These are phyloP conservation scores for Cotesia congregata DNA, from an alignment of 2,888 invertebrate species.

Conservation along the genomic window DNA sequence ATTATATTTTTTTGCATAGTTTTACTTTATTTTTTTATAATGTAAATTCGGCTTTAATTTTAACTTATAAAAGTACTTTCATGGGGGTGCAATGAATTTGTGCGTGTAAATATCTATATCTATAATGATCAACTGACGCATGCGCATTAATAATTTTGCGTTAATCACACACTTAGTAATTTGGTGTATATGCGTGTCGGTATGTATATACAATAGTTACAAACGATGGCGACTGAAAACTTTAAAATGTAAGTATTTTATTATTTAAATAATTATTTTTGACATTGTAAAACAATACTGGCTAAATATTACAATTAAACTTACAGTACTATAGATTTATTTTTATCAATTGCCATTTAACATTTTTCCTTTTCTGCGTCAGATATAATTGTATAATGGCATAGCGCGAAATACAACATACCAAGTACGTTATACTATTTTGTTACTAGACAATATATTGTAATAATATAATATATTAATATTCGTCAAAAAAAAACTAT, in stretches of 20 bases:
- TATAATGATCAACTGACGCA: conserved; percentile 57
- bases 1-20: too few species aligned
- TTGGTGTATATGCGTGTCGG: neutral
- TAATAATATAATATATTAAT: neutral
- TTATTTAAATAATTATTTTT: conserved; percentile 56
- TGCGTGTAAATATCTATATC: neutral
- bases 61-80: neutral
- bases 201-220: neutral
- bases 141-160: conserved; percentile 57
- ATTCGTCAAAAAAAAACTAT: too few species aligned
- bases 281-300: conserved; percentile 36
- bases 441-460: neutral
- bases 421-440: conserved; percentile 5
- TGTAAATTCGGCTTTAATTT: neutral
- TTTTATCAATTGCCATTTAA: neutral
- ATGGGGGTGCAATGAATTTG: neutral
- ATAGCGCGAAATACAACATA: conserved; percentile 7
- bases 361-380: neutral
- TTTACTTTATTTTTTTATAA: neutral
- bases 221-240: conserved; percentile 67
- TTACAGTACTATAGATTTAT: neutral
- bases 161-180: conserved; percentile 53
- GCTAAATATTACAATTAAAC: neutral
- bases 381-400: neutral
- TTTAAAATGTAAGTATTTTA: conserved; percentile 67